phyloP scores from a whole-genome alignment of 2,113 vertebrate species.

The Morone chrysops region DNA sequence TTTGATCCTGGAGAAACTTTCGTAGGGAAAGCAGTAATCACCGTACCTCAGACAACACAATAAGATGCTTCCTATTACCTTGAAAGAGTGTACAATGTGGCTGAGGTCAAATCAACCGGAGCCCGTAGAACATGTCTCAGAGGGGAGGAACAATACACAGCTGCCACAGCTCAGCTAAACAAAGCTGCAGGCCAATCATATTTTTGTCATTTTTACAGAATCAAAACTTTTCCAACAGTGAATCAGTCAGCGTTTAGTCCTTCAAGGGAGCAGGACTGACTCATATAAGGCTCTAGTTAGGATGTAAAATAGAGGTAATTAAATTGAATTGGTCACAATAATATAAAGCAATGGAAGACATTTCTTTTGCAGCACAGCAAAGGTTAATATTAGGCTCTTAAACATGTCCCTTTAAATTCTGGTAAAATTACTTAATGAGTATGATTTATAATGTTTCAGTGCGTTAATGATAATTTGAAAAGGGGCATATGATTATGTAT shows the following conservation, averaged over 20 bases:
- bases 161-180: slow-evolving; percentile 29
- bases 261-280: background rate
- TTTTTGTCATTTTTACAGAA: slow-evolving; percentile 22
- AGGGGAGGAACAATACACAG: slow-evolving; percentile 46
- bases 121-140: slow-evolving; percentile 24
- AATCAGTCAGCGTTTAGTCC: background rate
- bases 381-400: background rate
- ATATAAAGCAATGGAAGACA: background rate
- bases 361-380: background rate
- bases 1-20: slow-evolving; percentile 82
- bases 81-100: slow-evolving; percentile 66
- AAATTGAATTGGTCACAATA: slow-evolving; percentile 3
- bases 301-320: background rate
- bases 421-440: background rate
- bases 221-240: slow-evolving; percentile 13
- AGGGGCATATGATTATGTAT: background rate
- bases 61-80: slow-evolving; percentile 76
- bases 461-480: background rate
- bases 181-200: slow-evolving; percentile 32
- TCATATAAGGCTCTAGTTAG: background rate
- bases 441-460: background rate
- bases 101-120: slow-evolving; percentile 70
- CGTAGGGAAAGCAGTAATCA: slow-evolving; percentile 71
- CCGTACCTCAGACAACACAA: slow-evolving; percentile 73
- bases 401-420: slow-evolving; percentile 11